Evolutionary conservation across 2,797 vertebrate species (phyloP).

Genomic region (Danio tinwini): DNA sequence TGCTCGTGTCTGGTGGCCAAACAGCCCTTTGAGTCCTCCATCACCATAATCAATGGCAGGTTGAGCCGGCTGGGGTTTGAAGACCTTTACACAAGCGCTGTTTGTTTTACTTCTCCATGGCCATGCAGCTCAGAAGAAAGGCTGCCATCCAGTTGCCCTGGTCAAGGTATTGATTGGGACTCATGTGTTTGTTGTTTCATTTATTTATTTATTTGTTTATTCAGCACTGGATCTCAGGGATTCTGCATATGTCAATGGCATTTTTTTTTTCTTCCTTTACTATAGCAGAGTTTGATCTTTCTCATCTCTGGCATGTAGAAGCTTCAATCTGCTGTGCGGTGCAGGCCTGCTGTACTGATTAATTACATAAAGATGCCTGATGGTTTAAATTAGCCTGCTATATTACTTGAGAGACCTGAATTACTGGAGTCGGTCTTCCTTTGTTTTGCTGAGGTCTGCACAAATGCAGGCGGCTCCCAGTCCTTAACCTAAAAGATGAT

Average conservation of each 20-base stretch:
- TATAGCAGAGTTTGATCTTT: slow-evolving; percentile 19
- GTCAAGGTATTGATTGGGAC: slow-evolving; percentile 61
- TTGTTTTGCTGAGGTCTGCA: slow-evolving; percentile 34
- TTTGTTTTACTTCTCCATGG: slow-evolving; percentile 59
- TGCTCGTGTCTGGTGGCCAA: slow-evolving; percentile 54
- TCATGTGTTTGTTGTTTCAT: slow-evolving; percentile 59
- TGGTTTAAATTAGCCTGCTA: slow-evolving; percentile 43
- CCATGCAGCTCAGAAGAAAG: slow-evolving; percentile 49
- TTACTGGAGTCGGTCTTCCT: slow-evolving; percentile 10
- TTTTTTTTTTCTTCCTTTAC: slow-evolving; percentile 1
- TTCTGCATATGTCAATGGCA: slow-evolving; percentile 56
- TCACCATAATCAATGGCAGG: slow-evolving; percentile 68
- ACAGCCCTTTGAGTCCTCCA: slow-evolving; percentile 51
- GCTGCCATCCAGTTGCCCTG: slow-evolving; percentile 53
- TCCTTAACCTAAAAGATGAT: slow-evolving; percentile 32
- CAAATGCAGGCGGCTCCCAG: slow-evolving; percentile 14
- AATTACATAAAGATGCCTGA: slow-evolving; percentile 37
- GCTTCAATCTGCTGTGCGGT: slow-evolving; percentile 3
- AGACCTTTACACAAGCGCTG: slow-evolving; percentile 63
- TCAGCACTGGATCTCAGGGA: slow-evolving; percentile 51
- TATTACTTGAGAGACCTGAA: slow-evolving; percentile 44
- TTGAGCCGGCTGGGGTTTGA: slow-evolving; percentile 57
- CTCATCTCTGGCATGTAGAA: slow-evolving; percentile 1
- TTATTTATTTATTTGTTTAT: slow-evolving; percentile 61
- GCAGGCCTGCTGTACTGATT: slow-evolving; percentile 13